phyloP scores from a whole-genome alignment of 2,113 vertebrate genomes.

The Athene cunicularia region DNA sequence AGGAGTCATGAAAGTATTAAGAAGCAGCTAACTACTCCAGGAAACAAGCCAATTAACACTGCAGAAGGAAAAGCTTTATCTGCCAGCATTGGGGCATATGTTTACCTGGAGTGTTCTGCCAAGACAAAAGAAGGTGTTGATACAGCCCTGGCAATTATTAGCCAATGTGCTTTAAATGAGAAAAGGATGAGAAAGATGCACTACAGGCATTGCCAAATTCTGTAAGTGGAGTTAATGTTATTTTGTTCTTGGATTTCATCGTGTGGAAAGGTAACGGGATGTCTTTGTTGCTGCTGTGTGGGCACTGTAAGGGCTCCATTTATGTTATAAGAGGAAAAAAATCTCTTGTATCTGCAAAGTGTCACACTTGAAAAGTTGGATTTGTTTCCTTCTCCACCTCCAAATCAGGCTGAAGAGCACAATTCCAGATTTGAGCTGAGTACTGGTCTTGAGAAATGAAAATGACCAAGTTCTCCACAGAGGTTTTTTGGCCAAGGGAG shows the following conservation, averaged over 20 bases:
- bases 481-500: neutral
- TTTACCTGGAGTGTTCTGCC: slow-evolving; percentile 17
- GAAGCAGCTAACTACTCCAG: neutral
- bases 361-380: neutral
- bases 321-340: neutral
- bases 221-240: neutral
- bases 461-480: neutral
- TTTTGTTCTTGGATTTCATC: neutral
- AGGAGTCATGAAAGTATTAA: neutral
- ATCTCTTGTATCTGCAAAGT: neutral
- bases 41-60: neutral
- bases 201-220: neutral
- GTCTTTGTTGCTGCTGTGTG: neutral
- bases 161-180: neutral
- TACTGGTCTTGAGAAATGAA: neutral
- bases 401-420: neutral
- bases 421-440: neutral
- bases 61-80: slow-evolving; percentile 4
- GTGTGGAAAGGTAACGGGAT: neutral
- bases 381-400: neutral
- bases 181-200: neutral
- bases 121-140: neutral
- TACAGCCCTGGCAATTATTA: neutral
- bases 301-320: neutral
- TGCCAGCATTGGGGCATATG: neutral